phyloP scores from a whole-genome alignment of 2,797 vertebrate species.

The Channa striata region DNA sequence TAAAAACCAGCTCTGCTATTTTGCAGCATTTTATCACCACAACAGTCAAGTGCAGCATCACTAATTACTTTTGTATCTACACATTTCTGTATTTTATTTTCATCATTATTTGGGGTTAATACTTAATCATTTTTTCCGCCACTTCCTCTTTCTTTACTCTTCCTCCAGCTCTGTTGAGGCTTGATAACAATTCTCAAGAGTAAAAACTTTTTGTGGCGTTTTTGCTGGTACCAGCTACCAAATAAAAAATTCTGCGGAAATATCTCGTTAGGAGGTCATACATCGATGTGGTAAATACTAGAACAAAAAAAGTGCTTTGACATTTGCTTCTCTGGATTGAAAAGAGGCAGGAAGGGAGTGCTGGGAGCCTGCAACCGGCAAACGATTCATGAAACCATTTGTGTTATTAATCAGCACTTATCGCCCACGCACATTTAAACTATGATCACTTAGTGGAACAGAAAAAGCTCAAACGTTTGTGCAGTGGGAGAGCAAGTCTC shows the following conservation, averaged over 20 bases:
- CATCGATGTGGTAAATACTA: constrained; percentile 22
- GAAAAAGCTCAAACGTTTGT: too few species aligned
- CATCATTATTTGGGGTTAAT: too few species aligned
- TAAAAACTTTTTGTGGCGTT: too few species aligned
- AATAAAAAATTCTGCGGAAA: constrained; percentile 21
- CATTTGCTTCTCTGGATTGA: constrained; percentile 19
- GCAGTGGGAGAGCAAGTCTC: constrained; percentile 5
- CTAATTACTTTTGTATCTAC: too few species aligned
- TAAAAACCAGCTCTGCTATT: too few species aligned
- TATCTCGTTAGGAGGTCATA: constrained; percentile 20
- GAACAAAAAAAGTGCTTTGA: constrained; percentile 12
- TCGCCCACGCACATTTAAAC: neutral
- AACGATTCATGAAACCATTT: constrained; percentile 15
- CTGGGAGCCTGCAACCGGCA: constrained; percentile 12
- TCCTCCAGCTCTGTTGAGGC: too few species aligned
- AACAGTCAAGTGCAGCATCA: too few species aligned
- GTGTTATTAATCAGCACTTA: constrained; percentile 22
- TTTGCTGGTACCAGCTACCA: neutral
- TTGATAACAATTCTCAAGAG: too few species aligned
- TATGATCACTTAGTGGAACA: neutral
- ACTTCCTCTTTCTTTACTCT: too few species aligned
- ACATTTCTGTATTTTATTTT: too few species aligned
- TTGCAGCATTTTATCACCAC: too few species aligned
- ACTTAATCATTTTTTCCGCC: too few species aligned
- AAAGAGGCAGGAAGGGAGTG: constrained; percentile 13